Conservation (phyloP, 2,113 vertebrate genomes). For the Pan troglodytes region NHGRI_mPanTro3-v2.1_pri NC_072421.2:67883001-67883500, state of each 20-base stretch:
- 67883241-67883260: background rate
- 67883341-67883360: background rate
- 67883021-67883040: too few relatives aligned
- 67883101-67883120: background rate
- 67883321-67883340: background rate
- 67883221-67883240: background rate
- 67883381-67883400: background rate
- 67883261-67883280: background rate
- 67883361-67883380: background rate
- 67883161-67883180: background rate
- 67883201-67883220: background rate
- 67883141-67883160: background rate
- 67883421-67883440: background rate
- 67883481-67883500: background rate
- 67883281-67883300: background rate
- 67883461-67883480: background rate
- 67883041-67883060: background rate
- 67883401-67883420: background rate
- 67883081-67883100: background rate
- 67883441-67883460: background rate
- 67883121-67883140: background rate
- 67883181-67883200: background rate
- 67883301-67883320: conserved; percentile 16
- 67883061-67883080: background rate
- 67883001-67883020: too few relatives aligned